A percentile compares a stretch with the other conserved stretches of the same genome.
Conservation (phyloP, 2,113 vertebrate species). For the Grantiella picta region DNA sequence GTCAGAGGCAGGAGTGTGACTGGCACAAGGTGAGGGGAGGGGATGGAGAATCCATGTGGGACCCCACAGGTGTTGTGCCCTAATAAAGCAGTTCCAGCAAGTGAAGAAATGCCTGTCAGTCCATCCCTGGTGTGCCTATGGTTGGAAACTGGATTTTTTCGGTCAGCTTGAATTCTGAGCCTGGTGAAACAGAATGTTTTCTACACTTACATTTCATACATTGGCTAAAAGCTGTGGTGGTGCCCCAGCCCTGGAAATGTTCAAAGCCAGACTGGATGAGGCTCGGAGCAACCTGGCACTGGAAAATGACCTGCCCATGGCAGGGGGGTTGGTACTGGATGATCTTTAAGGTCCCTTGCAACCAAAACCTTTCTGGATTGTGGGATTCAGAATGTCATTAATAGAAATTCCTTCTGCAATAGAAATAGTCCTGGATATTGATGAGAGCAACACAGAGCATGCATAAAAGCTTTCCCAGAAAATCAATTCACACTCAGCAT, state of each 20-base stretch:
- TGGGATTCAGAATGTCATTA: not conserved
- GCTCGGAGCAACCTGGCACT: not conserved
- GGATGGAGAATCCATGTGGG: not conserved
- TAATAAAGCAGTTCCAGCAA: not conserved
- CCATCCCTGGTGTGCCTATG: not conserved
- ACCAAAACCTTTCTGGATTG: not conserved
- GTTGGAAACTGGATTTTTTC: not conserved
- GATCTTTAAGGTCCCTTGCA: not conserved
- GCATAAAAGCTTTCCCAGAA: not conserved
- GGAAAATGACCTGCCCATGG: not conserved
- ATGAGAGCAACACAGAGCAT: not conserved
- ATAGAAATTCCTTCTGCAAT: not conserved
- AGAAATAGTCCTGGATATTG: not conserved
- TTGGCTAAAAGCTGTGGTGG: not conserved
- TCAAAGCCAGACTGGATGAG: not conserved
- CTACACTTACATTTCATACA: accelerated
- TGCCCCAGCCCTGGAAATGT: not conserved
- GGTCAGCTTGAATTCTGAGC: not conserved
- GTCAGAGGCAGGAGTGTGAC: not conserved
- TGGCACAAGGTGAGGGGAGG: not conserved
- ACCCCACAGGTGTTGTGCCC: accelerated
- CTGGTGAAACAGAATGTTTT: not conserved
- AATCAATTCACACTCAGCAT: not conserved
- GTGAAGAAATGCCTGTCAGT: not conserved
- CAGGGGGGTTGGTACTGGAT: not conserved